These are phyloP conservation scores for Calcarius lapponicus DNA, from an alignment of 2,797 vertebrate species.

Conservation along the genomic window DNA sequence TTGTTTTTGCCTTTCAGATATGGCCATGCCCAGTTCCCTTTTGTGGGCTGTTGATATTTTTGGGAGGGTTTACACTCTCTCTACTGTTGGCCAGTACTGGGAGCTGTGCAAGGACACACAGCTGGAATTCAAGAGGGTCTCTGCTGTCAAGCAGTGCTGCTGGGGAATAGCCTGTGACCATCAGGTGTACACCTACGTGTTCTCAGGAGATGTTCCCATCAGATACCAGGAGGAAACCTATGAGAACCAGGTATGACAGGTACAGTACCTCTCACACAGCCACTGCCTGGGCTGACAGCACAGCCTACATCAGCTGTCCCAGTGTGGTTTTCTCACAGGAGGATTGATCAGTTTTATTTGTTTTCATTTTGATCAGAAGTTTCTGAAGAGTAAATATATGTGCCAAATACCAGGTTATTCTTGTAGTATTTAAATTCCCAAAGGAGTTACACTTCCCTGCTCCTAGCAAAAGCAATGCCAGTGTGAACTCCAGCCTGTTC, in stretches of 20 bases:
- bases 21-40: slow-evolving; percentile 83
- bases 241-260: slow-evolving; percentile 88
- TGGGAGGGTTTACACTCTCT: slow-evolving; percentile 89
- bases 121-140: slow-evolving; percentile 91
- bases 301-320: background rate
- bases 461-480: background rate
- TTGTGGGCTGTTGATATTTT: slow-evolving; percentile 95
- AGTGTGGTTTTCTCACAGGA: background rate
- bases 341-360: background rate
- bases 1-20: slow-evolving; percentile 56
- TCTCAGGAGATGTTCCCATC: slow-evolving; percentile 88
- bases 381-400: background rate
- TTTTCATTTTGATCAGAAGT: background rate
- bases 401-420: background rate
- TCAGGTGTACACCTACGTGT: slow-evolving; percentile 88
- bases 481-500: background rate
- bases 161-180: slow-evolving; percentile 96
- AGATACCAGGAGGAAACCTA: slow-evolving; percentile 92
- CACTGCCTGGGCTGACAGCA: background rate
- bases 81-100: slow-evolving; percentile 90
- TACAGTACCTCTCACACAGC: background rate
- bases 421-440: background rate
- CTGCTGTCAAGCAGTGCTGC: slow-evolving; percentile 88
- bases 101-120: slow-evolving; percentile 87
- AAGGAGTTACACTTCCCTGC: background rate